Conservation (phyloP, 2,113 vertebrate species). For the Vulpes vulpes region DNA sequence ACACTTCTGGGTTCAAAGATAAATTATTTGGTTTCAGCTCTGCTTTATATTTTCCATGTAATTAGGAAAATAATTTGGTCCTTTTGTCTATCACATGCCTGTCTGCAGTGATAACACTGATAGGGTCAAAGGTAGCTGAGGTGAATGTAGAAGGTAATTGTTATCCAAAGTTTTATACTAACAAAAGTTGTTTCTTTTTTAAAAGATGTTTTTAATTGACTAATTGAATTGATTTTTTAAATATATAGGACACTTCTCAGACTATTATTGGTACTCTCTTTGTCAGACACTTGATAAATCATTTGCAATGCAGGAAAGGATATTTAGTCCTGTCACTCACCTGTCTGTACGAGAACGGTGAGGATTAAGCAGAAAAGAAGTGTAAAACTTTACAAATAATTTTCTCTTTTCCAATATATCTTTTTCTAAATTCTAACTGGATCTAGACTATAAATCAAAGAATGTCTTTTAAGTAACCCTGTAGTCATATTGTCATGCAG, state of each 20-base stretch:
- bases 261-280: not conserved
- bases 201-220: not conserved
- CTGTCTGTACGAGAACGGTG: not conserved
- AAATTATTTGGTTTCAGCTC: not conserved
- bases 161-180: not conserved
- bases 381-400: not conserved
- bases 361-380: not conserved
- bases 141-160: not conserved
- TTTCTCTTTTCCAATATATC: not conserved
- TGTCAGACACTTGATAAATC: not conserved
- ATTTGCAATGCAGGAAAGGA: not conserved
- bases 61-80: not conserved
- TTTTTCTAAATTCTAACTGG: not conserved
- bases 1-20: not conserved
- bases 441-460: not conserved
- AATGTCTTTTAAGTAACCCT: not conserved
- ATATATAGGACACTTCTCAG: not conserved
- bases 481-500: not conserved
- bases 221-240: constrained; percentile 28
- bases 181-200: not conserved
- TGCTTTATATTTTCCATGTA: not conserved
- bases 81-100: not conserved
- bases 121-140: not conserved
- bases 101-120: not conserved
- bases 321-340: not conserved